Percentiles rank a stretch among this genome's conserved stretches.
These are phyloP conservation scores for Atethmia centrago DNA, from an alignment of 2,888 invertebrate species.

Conservation along the genomic window DNA sequence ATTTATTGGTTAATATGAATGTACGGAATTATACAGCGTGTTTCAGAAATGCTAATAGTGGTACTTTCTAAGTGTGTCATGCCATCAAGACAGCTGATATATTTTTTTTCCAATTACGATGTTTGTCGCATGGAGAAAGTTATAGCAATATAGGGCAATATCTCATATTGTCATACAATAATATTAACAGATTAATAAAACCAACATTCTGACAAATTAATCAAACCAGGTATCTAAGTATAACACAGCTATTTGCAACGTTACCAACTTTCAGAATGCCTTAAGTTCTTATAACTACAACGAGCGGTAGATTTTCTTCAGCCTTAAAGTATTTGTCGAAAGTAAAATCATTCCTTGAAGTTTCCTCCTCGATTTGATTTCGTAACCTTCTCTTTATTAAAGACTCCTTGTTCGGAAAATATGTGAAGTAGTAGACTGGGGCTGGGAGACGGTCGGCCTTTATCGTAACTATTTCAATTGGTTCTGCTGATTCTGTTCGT, in stretches of 20 bases:
- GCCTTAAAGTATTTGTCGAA: background rate
- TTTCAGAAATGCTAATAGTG: no score
- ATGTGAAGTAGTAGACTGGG: background rate
- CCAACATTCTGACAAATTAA: no score
- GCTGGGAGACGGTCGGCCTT: background rate
- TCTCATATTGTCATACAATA: no score
- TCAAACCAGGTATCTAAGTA: no score
- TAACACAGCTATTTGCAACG: background rate
- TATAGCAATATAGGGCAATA: no score
- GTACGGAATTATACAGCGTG: no score
- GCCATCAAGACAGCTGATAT: no score
- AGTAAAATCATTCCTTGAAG: background rate
- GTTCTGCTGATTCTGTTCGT: slow-evolving; percentile 6
- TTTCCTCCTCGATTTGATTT: background rate
- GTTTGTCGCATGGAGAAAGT: no score
- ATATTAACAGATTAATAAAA: no score
- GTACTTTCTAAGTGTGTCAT: no score
- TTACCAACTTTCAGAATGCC: background rate
- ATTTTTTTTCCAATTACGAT: no score
- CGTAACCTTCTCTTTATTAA: slow-evolving; percentile 3
- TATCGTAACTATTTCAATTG: slow-evolving; percentile 35
- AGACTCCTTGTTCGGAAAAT: slow-evolving; percentile 25
- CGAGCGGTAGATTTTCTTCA: background rate
- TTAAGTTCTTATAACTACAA: slow-evolving; percentile 7
- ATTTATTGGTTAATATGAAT: no score